These are phyloP conservation scores for Neocrepidodera transversa DNA, from an alignment of 2,888 invertebrate species.

Conservation along the genomic window DNA sequence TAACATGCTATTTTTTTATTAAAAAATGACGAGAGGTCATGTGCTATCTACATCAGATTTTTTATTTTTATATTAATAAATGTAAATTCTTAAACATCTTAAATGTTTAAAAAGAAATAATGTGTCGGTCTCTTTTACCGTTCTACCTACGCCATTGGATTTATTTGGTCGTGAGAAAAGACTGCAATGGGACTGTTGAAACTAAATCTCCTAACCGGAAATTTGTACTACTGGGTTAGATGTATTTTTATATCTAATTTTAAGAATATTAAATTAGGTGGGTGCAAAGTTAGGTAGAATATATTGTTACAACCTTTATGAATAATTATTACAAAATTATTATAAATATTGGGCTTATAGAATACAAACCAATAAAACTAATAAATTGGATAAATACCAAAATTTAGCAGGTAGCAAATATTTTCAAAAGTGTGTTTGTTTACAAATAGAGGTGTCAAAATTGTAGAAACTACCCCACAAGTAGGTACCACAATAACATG, in stretches of 20 bases:
- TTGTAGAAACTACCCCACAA: constrained; percentile 23
- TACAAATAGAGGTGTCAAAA: constrained; percentile 30
- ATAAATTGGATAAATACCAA: too few species aligned
- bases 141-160: constrained; percentile 37
- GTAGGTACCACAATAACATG: constrained; percentile 27
- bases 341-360: too few species aligned
- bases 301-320: too few species aligned
- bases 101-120: too few species aligned
- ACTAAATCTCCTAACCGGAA: constrained; percentile 41
- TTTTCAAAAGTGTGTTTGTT: constrained; percentile 17
- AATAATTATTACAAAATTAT: too few species aligned
- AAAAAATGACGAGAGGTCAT: too few species aligned
- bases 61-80: too few species aligned
- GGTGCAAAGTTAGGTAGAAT: constrained; percentile 13
- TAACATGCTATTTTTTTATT: too few species aligned
- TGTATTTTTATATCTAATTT: constrained; percentile 20
- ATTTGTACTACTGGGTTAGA: constrained; percentile 30
- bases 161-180: constrained; percentile 52
- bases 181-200: constrained; percentile 40
- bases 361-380: too few species aligned
- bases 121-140: too few species aligned
- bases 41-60: too few species aligned
- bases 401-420: constrained; percentile 6
- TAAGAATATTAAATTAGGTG: constrained; percentile 17
- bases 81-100: too few species aligned